Evolutionary conservation across 1,140 invertebrate species (phyloP), one percentile per base, ranked within the genome.

Genomic region (Scaptomyza hsui): DNA sequence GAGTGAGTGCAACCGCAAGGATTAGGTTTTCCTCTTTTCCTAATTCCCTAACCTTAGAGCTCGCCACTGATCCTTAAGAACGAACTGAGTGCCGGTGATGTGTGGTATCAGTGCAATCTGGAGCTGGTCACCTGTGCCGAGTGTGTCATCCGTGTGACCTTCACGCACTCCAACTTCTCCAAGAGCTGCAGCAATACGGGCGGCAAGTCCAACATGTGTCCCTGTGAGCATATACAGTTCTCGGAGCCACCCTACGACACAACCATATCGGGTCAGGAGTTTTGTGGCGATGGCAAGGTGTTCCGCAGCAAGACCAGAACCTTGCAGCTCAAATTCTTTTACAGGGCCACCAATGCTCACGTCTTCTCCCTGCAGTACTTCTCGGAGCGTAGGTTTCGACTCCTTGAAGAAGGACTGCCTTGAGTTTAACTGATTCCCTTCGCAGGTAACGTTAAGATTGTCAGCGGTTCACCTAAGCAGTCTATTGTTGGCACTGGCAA

Each of bases 111-210:
- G 62, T 96, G 95, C 79, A 94, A 92, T 61, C 90, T 95, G 45
- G 95, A 95, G 78, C 89, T 96, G 42, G 93, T 95, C 4, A 95
- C 95, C 5, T 95, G 95, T 79, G 94, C 95, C 0, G 94, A 94
- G 2, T 96, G 95, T 76, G 93, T 95, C 24, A 94, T 96, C 15
- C 91, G 93, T 3, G 91, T 95, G 9, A 93, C 92, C 37, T 94
- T 95, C 62, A 93, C 92, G 64, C 93, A 92, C 55, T 79, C 92
- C 35, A 93, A 92, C 68, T 91, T 92, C 72, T 85, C 89, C 72
- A 90, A 90, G 62, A 92, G 61, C 32, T 93, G 92, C 56, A 77
- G 85, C 39, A 76, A 91, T 24, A 69, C 80, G 4, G 78, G 78
- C 6, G 75, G 68, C 48, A 91, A 89, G 26, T 75, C 81, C 12